phyloP scores from a whole-genome alignment of 2,797 vertebrate species.

The Pelochelys cantorii region DNA sequence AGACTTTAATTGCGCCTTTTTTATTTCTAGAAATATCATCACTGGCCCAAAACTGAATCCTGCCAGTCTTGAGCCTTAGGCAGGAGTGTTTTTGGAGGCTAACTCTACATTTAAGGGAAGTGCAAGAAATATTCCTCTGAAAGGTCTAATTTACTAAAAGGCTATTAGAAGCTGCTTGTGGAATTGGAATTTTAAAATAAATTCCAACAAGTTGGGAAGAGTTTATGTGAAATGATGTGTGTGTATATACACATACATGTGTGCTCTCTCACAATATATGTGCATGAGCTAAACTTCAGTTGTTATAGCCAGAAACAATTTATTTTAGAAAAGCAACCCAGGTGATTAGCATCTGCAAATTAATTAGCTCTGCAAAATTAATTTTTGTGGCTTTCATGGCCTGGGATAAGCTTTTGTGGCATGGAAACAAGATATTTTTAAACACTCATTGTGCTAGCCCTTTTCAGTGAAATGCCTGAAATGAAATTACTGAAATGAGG shows the following conservation, averaged over 20 bases:
- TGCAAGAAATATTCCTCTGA: not conserved
- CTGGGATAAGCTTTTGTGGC: not conserved
- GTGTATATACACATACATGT: not conserved
- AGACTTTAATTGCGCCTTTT: not conserved
- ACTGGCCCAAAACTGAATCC: not conserved
- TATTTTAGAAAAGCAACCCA: not conserved
- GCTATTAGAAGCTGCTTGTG: not conserved
- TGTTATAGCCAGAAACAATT: not conserved
- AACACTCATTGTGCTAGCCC: not conserved
- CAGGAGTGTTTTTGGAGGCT: not conserved
- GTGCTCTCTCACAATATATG: not conserved
- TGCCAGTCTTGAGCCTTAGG: not conserved
- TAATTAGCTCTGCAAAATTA: not conserved
- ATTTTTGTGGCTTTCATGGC: not conserved
- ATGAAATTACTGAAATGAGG: constrained; percentile 25
- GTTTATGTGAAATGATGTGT: not conserved
- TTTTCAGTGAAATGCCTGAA: not conserved
- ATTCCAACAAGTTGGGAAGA: not conserved
- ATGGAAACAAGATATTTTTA: not conserved
- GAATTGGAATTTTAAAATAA: not conserved
- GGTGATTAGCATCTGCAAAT: not conserved
- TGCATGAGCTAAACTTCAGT: not conserved
- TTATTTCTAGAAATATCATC: not conserved
- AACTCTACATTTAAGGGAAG: not conserved
- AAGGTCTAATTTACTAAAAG: not conserved